Evolutionary conservation across 2,113 vertebrate genomes (phyloP).

Genomic region (Anolis carolinensis): DNA sequence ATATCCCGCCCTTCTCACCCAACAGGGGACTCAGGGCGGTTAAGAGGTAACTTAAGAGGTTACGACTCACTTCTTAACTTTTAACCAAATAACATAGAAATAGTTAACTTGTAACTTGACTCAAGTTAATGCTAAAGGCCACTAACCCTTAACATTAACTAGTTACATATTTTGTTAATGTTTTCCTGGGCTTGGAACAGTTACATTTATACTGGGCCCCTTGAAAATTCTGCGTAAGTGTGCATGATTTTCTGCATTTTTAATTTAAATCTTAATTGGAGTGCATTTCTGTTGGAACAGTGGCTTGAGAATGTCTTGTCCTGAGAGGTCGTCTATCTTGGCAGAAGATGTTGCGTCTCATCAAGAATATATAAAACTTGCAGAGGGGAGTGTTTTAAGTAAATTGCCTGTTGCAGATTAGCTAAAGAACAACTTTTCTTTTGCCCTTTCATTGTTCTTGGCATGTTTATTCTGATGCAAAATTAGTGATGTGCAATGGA

Average conservation of each 20-base stretch:
- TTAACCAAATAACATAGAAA: background rate
- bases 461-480: background rate
- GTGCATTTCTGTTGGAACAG: slow-evolving; percentile 18
- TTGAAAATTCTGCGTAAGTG: background rate
- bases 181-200: background rate
- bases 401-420: slow-evolving; percentile 2
- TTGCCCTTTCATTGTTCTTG: background rate
- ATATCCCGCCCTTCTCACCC: too few relatives aligned
- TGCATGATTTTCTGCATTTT: background rate
- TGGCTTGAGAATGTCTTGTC: slow-evolving; percentile 10
- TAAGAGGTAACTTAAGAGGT: background rate
- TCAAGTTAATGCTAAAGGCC: background rate
- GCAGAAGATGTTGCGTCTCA: background rate
- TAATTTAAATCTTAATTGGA: background rate
- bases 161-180: background rate
- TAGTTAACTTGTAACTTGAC: background rate
- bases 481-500: background rate
- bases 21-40: too few relatives aligned
- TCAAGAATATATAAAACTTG: slow-evolving; percentile 4
- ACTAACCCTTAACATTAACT: background rate
- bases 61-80: background rate
- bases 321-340: background rate
- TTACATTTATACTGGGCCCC: background rate
- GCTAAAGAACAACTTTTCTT: background rate
- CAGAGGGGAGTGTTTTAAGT: background rate